These are phyloP conservation scores for Paedocypris micromegethes DNA, from an alignment of 2,797 vertebrate genomes.

Conservation along the genomic window DNA sequence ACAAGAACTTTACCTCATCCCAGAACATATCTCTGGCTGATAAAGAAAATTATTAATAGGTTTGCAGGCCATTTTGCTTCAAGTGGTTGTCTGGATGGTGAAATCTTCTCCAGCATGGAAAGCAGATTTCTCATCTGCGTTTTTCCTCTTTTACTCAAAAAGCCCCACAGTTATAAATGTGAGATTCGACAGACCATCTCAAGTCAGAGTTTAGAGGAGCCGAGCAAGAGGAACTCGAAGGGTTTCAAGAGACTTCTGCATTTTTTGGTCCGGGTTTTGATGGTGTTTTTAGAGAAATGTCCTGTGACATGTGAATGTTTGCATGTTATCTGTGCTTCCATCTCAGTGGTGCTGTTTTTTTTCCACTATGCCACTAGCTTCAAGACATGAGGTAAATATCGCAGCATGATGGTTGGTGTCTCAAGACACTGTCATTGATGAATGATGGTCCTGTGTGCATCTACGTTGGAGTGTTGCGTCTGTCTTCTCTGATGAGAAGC, in stretches of 20 bases:
- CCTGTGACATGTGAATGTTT: background rate
- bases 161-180: background rate
- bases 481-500: constrained; percentile 2
- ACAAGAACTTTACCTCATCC: no score
- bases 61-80: no score
- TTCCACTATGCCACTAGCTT: background rate
- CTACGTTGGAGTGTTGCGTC: background rate
- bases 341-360: background rate
- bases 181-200: background rate
- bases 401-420: background rate
- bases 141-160: no score
- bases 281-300: background rate
- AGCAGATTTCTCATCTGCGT: no score
- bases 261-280: background rate
- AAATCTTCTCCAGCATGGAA: no score
- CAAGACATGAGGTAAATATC: background rate
- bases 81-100: no score
- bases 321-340: constrained; percentile 14
- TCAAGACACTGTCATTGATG: background rate
- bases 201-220: background rate
- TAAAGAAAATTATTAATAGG: no score
- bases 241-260: constrained; percentile 3
- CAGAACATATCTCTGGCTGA: no score
- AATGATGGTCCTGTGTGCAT: background rate
- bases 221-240: background rate